A percentile compares a stretch with the other conserved stretches of the same genome.
phyloP scores from a whole-genome alignment of 2,797 vertebrate genomes.

The Rhincodon typus region DNA sequence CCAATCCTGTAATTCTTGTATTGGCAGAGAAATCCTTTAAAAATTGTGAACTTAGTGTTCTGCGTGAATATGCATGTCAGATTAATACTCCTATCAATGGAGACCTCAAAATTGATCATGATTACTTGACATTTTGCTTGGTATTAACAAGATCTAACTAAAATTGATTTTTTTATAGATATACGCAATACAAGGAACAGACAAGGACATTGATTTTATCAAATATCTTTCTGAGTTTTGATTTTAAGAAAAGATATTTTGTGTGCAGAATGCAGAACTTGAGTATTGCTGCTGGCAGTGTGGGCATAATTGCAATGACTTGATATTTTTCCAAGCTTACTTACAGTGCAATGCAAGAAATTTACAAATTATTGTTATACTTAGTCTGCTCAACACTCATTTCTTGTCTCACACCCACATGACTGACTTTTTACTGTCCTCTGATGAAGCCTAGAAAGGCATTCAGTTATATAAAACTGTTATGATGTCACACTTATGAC shows the following conservation, averaged over 20 bases:
- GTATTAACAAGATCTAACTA: background rate
- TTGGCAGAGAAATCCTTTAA: background rate
- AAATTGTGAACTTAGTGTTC: background rate
- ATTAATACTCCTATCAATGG: background rate
- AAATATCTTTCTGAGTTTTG: background rate
- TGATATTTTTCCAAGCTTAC: background rate
- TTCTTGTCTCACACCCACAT: background rate
- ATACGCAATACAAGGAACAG: background rate
- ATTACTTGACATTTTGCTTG: background rate
- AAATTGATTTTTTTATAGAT: background rate
- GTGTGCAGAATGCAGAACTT: background rate
- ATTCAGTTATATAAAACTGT: background rate
- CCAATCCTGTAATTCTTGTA: background rate
- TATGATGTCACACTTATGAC: background rate
- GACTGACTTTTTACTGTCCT: background rate
- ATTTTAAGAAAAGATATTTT: background rate
- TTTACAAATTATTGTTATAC: background rate
- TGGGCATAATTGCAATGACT: background rate
- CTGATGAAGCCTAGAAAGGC: background rate
- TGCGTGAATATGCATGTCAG: background rate
- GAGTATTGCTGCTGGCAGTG: background rate
- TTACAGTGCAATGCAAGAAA: background rate
- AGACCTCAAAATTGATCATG: background rate
- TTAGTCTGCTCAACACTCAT: background rate
- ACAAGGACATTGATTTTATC: background rate